Base-by-base conservation (phyloP, 1,140 invertebrate species). In the Telenomus remus region DNA sequence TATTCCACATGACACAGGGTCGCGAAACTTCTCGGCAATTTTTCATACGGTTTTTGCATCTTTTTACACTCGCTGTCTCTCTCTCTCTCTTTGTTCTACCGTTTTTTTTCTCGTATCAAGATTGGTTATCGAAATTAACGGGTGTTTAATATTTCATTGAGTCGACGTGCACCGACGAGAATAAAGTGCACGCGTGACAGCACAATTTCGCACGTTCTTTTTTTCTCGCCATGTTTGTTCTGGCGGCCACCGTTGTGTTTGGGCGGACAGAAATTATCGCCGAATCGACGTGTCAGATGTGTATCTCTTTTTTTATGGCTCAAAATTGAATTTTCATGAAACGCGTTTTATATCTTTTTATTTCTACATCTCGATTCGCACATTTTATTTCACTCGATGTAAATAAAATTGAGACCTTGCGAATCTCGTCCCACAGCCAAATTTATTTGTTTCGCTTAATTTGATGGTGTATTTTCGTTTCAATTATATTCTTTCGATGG, bases 291-390 rank as follows among this genome's bases (percentile, higher is more conserved):
- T 47, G 19, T 47, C 46, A 47, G 46, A 66, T 57, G 8, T 43
- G 27, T 44, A 57, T 56, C 46, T 50, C 63, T 57, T 56, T 27
- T n/a, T 66, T 66, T 66, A 66, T 50, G 47, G 39, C 9, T 35
- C 37, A 43, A 53, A 68, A 68, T 68, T 68, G 64, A 68, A 59
- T 68, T 57, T 59, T 68, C 48, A 68, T 66, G 63, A 57, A 57
- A 50, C 33, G 37, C 34, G n/a, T 27, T 35, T 49, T 63, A 34
- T 43, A 2, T 12, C 3, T 54, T 64, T 64, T 35, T 8, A n/a
- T 33, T 39, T 49, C 12, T 12, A 13, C 43, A n/a, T 11, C 37
- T 39, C 37, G 43, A 44, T 44, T 44, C 37, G 9, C 6, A n/a
- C n/a, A 39, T 16, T 48, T 47, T 34, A 11, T 55, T 55, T 43